Conservation (phyloP, 2,888 invertebrate species). For the Chrysina gloriosa region DNA sequence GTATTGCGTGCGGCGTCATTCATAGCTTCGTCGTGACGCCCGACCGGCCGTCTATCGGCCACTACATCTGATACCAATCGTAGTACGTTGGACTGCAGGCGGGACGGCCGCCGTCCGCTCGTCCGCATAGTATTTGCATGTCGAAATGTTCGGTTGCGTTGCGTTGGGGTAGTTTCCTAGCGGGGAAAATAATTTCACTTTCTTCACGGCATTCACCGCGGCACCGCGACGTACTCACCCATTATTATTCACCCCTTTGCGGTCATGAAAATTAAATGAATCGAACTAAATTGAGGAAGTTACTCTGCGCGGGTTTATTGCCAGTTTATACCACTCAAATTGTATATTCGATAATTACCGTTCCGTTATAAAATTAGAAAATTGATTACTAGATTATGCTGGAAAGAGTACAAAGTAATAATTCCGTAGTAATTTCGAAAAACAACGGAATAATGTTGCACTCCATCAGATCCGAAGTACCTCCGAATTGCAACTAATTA, state of each 20-base stretch:
- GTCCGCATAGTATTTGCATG: constrained; percentile 21
- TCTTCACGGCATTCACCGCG: constrained; percentile 4
- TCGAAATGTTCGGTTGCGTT: constrained; percentile 23
- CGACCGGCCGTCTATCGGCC: constrained; percentile 53
- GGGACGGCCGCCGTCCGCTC: not conserved
- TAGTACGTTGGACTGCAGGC: constrained; percentile 4
- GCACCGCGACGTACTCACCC: not conserved
- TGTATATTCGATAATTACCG: constrained; percentile 2
- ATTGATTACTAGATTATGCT: no score
- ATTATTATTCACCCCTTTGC: constrained; percentile 28
- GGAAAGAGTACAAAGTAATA: no score
- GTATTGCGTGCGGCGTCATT: constrained; percentile 62
- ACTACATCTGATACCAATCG: constrained; percentile 51
- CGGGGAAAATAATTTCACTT: constrained; percentile 31
- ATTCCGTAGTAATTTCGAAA: no score
- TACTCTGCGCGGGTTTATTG: not conserved
- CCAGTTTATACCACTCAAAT: not conserved
- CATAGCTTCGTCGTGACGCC: constrained; percentile 57
- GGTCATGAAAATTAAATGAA: constrained; percentile 32
- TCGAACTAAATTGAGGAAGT: constrained; percentile 7
- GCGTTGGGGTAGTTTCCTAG: constrained; percentile 23
- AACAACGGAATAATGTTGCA: no score
- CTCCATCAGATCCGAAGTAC: no score
- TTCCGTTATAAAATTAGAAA: no score
- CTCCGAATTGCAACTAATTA: no score